A percentile compares a stretch with the other conserved stretches of the same genome.
Conservation (phyloP, 1,140 invertebrate genomes). For the roundworm (Caenorhabditis elegans) region DNA sequence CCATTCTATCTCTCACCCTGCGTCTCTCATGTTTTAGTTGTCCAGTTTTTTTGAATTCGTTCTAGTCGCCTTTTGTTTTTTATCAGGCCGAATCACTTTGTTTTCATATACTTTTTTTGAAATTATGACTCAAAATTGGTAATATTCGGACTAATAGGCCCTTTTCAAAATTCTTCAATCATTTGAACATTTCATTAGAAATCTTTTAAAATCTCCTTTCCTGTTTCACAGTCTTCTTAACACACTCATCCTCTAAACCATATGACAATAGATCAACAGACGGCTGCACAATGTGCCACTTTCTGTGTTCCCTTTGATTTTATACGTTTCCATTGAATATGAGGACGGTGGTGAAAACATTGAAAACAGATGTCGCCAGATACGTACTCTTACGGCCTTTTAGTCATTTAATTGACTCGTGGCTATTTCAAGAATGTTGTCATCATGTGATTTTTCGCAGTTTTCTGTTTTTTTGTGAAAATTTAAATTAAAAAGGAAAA, state of each 20-base stretch:
- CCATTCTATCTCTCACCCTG: not conserved
- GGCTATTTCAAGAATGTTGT: no score
- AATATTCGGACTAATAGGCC: no score
- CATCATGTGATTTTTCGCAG: not conserved
- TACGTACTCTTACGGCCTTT: not conserved
- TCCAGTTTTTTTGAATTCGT: not conserved
- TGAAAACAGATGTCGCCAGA: slow-evolving; percentile 12
- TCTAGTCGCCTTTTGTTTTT: not conserved
- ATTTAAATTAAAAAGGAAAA: not conserved
- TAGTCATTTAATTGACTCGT: no score
- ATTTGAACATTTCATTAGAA: not conserved
- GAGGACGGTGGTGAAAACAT: not conserved
- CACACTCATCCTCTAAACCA: not conserved
- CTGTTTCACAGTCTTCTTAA: not conserved
- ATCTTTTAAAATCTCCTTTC: not conserved
- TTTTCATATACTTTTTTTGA: not conserved
- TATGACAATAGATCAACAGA: slow-evolving; percentile 14
- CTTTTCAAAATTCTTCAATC: no score
- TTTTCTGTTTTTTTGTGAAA: not conserved
- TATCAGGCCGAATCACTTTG: not conserved
- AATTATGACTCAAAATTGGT: no score
- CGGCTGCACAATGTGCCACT: slow-evolving; percentile 4
- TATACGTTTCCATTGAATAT: slow-evolving; percentile 8
- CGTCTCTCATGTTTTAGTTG: not conserved
- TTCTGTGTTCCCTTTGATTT: not conserved